Conservation (phyloP, 2,888 invertebrate species). For the Nephrocerus scutellatus region DNA sequence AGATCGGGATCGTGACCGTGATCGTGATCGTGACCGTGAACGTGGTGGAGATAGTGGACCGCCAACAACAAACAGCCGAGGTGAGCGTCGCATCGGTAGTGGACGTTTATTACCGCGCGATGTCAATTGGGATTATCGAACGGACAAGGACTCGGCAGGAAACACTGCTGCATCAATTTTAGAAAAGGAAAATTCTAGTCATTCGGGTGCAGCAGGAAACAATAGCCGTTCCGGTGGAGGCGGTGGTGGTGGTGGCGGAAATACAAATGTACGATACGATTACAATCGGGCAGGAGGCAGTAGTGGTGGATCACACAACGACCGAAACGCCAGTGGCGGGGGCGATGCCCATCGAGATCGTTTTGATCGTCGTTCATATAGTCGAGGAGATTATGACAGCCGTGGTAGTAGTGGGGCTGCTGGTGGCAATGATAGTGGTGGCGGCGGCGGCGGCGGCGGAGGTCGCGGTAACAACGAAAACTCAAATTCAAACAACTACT, state of each 20-base stretch:
- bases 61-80: not conserved
- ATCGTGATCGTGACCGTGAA: constrained; percentile 14
- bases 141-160: constrained; percentile 22
- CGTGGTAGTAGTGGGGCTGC: not conserved
- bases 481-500: too few relatives aligned
- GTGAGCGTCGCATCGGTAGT: constrained; percentile 68
- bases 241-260: too few relatives aligned
- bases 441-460: constrained; percentile 22
- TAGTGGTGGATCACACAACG: constrained; percentile 19
- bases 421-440: constrained; percentile 9
- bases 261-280: constrained; percentile 12
- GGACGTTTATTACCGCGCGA: constrained; percentile 65
- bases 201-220: constrained; percentile 7
- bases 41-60: constrained; percentile 32
- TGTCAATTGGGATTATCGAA: constrained; percentile 49
- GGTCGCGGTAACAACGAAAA: constrained; percentile 22
- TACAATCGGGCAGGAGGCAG: too few relatives aligned
- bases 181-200: constrained; percentile 32
- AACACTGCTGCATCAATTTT: constrained; percentile 24
- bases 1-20: constrained; percentile 31
- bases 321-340: too few relatives aligned
- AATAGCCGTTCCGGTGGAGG: constrained; percentile 8
- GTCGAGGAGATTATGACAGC: not conserved
- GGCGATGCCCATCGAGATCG: too few relatives aligned
- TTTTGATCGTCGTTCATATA: too few relatives aligned